These are phyloP conservation scores for Hiodon alosoides DNA, from an alignment of 2,113 vertebrate genomes.

Conservation along the genomic window DNA sequence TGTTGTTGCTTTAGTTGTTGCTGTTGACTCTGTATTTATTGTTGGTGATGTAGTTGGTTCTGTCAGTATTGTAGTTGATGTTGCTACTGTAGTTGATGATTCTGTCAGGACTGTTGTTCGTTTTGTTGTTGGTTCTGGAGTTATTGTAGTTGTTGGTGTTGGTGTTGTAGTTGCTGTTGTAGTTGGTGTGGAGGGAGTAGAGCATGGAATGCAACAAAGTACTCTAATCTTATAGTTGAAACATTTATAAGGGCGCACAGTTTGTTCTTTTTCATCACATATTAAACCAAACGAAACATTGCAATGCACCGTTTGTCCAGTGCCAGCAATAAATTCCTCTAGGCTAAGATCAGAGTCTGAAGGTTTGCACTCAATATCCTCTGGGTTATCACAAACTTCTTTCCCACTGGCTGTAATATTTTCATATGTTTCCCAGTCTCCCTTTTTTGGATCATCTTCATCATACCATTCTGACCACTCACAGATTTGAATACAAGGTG, in stretches of 20 bases:
- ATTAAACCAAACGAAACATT: constrained; percentile 38
- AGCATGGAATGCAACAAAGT: constrained; percentile 30
- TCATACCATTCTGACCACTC: constrained; percentile 41
- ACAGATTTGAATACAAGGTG: constrained; percentile 29
- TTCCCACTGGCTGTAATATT: constrained; percentile 30
- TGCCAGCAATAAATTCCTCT: background rate
- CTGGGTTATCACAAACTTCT: constrained; percentile 32
- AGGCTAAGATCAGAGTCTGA: background rate
- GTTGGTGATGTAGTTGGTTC: background rate
- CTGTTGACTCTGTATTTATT: background rate
- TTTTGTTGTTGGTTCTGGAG: background rate
- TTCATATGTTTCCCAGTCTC: constrained; percentile 41
- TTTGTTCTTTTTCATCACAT: constrained; percentile 32
- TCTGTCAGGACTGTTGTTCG: background rate
- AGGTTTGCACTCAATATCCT: constrained; percentile 32
- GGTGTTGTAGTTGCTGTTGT: background rate
- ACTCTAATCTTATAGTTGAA: constrained; percentile 38
- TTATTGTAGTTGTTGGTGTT: background rate
- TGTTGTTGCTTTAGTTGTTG: background rate
- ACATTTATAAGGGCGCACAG: constrained; percentile 9
- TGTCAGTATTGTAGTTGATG: background rate
- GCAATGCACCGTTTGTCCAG: constrained; percentile 33
- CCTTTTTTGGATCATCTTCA: constrained; percentile 18
- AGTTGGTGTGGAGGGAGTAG: background rate
- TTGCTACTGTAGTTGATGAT: background rate